Evolutionary conservation across 2,888 invertebrate species (phyloP).

Genomic region (Cataglyphis livida): DNA sequence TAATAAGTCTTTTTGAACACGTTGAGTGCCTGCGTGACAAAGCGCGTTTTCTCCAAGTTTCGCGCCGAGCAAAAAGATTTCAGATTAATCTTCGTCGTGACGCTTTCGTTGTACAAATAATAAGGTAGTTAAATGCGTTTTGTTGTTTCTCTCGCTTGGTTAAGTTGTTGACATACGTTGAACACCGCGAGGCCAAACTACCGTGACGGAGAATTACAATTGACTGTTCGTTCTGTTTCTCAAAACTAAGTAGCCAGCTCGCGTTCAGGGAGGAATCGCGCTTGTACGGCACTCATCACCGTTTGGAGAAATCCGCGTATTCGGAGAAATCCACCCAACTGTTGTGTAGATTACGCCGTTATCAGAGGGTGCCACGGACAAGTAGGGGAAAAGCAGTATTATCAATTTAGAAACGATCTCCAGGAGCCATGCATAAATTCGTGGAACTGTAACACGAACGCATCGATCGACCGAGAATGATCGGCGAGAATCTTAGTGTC

Average conservation of each 20-base stretch:
- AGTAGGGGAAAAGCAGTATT: conserved; percentile 70
- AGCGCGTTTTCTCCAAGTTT: not conserved
- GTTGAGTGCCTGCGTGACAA: conserved; percentile 2
- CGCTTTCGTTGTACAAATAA: conserved; percentile 56
- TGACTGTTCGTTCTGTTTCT: conserved; percentile 34
- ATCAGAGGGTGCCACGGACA: conserved; percentile 80
- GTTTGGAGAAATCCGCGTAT: conserved; percentile 56
- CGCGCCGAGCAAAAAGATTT: not conserved
- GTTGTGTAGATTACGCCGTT: conserved; percentile 80
- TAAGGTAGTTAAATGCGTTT: conserved; percentile 61
- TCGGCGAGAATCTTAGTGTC: conserved; percentile 1
- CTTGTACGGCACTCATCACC: conserved; percentile 39
- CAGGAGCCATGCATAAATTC: conserved; percentile 69
- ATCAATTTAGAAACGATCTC: conserved; percentile 64
- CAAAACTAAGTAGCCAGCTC: not conserved
- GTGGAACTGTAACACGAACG: conserved; percentile 66
- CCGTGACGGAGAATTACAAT: conserved; percentile 37
- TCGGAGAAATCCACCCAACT: conserved; percentile 67
- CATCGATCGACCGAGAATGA: conserved; percentile 64
- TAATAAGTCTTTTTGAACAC: conserved; percentile 60
- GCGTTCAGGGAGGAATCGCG: conserved; percentile 51
- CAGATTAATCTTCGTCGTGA: conserved; percentile 35
- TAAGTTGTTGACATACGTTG: conserved; percentile 68
- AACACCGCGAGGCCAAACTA: conserved; percentile 37
- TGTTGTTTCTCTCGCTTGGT: conserved; percentile 64